Evolutionary conservation across 2,888 invertebrate species (phyloP).

Genomic region (Macroteleia sp.): DNA sequence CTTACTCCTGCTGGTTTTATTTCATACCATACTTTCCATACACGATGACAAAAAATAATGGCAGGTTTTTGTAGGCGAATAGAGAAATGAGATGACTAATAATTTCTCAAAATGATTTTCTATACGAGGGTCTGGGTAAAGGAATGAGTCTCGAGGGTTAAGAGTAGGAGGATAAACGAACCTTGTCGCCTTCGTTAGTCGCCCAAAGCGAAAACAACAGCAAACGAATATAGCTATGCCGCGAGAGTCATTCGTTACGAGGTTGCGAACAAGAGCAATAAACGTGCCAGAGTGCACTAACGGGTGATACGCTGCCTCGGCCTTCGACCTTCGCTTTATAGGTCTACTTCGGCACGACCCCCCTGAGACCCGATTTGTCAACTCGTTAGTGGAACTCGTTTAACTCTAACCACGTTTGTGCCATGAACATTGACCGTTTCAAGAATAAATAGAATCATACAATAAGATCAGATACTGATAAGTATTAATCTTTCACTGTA

Average conservation of each 20-base stretch:
- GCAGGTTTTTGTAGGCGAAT: slow-evolving; percentile 1
- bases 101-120: slow-evolving; percentile 18
- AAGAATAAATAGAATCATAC: slow-evolving; percentile 17
- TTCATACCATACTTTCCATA: slow-evolving; percentile 12
- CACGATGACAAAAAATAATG: slow-evolving; percentile 3
- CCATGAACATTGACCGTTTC: slow-evolving; percentile 45
- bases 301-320: slow-evolving; percentile 75
- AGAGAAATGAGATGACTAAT: slow-evolving; percentile 6
- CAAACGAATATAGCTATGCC: slow-evolving; percentile 58
- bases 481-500: no score
- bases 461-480: background rate
- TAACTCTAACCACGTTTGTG: slow-evolving; percentile 75
- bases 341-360: slow-evolving; percentile 82
- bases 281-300: slow-evolving; percentile 78
- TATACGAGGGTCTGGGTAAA: background rate
- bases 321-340: slow-evolving; percentile 81
- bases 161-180: slow-evolving; percentile 61
- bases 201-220: slow-evolving; percentile 45
- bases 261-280: slow-evolving; percentile 82
- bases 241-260: slow-evolving; percentile 80
- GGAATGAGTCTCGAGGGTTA: slow-evolving; percentile 33
- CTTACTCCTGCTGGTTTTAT: slow-evolving; percentile 11
- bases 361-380: slow-evolving; percentile 84
- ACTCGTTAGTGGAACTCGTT: slow-evolving; percentile 84
- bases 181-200: slow-evolving; percentile 58